Percentiles rank a stretch among this genome's conserved stretches.
Evolutionary conservation across 2,888 invertebrate species (phyloP).

Genomic region (Drosophila colorata): DNA sequence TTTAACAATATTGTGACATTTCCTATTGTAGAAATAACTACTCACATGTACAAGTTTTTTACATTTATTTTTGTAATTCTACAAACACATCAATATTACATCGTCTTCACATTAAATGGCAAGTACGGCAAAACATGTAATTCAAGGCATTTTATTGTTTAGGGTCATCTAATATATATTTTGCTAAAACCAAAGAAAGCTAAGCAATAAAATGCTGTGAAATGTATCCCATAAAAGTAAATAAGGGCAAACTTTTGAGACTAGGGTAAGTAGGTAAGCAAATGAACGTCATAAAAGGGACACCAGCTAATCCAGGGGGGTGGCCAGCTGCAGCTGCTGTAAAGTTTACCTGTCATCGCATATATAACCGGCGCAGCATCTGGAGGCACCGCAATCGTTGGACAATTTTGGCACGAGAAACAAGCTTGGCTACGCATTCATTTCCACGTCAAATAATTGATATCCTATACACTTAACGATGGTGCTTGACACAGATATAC

Average conservation of each 20-base stretch:
- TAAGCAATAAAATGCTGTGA: background rate
- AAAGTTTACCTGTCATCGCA: slow-evolving; percentile 39
- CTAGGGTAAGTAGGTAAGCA: background rate
- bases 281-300: slow-evolving; percentile 9
- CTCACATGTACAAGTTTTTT: slow-evolving; percentile 77
- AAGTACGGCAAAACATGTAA: slow-evolving; percentile 54
- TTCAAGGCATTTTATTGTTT: background rate
- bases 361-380: slow-evolving; percentile 17
- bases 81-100: slow-evolving; percentile 59
- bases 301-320: slow-evolving; percentile 24
- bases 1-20: slow-evolving; percentile 62
- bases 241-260: background rate
- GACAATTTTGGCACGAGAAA: slow-evolving; percentile 48
- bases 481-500: slow-evolving; percentile 33
- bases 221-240: background rate
- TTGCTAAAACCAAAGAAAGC: no score
- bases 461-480: slow-evolving; percentile 12
- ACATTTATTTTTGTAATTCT: slow-evolving; percentile 78
- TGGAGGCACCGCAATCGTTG: slow-evolving; percentile 15
- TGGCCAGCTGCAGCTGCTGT: background rate
- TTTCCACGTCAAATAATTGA: background rate
- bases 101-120: slow-evolving; percentile 69
- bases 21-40: slow-evolving; percentile 77
- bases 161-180: background rate
- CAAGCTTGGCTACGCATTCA: slow-evolving; percentile 13